Evolutionary conservation across 2,797 vertebrate species (phyloP).

Genomic region (Malacoraja senta): DNA sequence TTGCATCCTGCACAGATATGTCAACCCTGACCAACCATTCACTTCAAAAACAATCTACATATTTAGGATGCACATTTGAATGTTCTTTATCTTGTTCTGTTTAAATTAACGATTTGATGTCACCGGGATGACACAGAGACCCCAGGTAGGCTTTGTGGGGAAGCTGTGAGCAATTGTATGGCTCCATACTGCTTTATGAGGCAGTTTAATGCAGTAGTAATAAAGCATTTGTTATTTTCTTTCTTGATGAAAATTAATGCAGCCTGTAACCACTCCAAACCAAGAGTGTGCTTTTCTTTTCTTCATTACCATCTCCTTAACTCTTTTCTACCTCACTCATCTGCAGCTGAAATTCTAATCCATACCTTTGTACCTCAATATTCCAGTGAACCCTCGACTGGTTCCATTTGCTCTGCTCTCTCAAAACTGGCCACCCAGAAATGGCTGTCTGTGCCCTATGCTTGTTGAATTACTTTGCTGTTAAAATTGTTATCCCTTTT

Average conservation of each 20-base stretch:
- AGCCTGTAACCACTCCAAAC: background rate
- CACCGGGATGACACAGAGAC: background rate
- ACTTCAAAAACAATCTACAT: background rate
- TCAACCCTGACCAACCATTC: background rate
- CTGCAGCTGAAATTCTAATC: too few relatives aligned
- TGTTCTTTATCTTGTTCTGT: background rate
- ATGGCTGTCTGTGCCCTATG: too few relatives aligned
- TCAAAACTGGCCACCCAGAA: too few relatives aligned
- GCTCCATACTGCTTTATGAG: background rate
- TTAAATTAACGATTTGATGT: background rate
- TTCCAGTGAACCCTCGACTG: too few relatives aligned
- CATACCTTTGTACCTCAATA: too few relatives aligned
- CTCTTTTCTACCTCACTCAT: too few relatives aligned
- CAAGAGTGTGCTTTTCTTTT: conserved; percentile 43
- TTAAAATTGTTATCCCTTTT: too few relatives aligned
- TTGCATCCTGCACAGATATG: background rate
- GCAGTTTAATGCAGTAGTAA: background rate
- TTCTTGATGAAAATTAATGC: background rate
- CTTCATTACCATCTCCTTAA: background rate
- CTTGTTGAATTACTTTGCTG: too few relatives aligned
- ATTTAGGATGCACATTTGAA: background rate
- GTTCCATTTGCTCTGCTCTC: too few relatives aligned
- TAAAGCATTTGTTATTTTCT: background rate
- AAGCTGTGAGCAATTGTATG: background rate
- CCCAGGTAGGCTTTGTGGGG: background rate